A percentile compares a stretch with the other conserved stretches of the same genome.
These are phyloP conservation scores for Panorpa germanica DNA, from an alignment of 2,888 invertebrate genomes.

Conservation along the genomic window DNA sequence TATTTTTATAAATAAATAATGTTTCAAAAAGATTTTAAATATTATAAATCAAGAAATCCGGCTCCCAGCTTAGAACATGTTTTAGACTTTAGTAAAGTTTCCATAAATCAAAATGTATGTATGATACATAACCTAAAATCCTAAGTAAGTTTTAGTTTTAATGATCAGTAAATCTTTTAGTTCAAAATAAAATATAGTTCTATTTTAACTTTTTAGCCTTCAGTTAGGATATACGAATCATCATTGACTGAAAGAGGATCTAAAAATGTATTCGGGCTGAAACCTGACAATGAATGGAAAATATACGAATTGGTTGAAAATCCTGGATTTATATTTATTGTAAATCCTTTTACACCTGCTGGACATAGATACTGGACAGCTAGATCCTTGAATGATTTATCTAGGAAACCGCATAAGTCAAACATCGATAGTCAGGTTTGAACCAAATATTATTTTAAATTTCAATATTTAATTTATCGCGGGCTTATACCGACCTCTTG, in stretches of 20 bases:
- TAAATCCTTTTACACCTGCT: conserved; percentile 58
- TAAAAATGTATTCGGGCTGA: conserved; percentile 26
- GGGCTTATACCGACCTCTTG: too few species aligned
- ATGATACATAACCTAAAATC: neutral
- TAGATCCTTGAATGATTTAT: conserved; percentile 57
- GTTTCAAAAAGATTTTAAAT: conserved; percentile 59
- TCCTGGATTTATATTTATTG: conserved; percentile 61
- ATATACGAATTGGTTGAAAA: conserved; percentile 36
- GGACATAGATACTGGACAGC: conserved; percentile 75
- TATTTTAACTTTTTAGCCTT: conserved; percentile 5
- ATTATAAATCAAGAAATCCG: conserved; percentile 52
- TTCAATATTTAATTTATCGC: too few species aligned
- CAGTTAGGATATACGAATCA: conserved; percentile 12
- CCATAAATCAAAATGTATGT: conserved; percentile 10
- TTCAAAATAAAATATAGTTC: conserved; percentile 8
- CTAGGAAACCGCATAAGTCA: conserved; percentile 47
- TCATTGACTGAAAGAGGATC: too few species aligned
- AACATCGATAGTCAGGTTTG: conserved; percentile 40
- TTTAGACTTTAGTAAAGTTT: conserved; percentile 28
- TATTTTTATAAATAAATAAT: too few species aligned
- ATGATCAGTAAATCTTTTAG: conserved; percentile 4
- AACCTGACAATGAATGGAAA: conserved; percentile 35
- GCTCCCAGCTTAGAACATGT: conserved; percentile 43
- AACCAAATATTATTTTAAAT: too few species aligned
- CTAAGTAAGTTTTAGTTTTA: conserved; percentile 2